Evolutionary conservation across 2,113 vertebrate genomes (phyloP), one percentile per base, ranked within the genome.

Genomic region (Leptobrachium leishanense): DNA sequence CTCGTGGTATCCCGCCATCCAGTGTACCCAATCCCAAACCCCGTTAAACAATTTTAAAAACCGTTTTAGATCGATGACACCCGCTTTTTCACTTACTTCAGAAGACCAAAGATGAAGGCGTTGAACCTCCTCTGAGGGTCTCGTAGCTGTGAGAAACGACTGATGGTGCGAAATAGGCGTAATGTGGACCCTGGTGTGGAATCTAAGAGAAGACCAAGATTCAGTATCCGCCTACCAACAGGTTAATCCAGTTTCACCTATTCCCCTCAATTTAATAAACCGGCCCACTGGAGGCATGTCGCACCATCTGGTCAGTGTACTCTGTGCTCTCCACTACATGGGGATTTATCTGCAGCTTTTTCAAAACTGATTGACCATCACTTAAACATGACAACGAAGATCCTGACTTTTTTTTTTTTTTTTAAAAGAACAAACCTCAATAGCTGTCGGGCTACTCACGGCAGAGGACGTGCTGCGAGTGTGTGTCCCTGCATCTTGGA

Each of bases 61-160:
- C 40, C 31, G 1, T 42, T 13, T 44, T 40, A 54, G 6, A 10
- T 9, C 1, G 15, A 2, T 65, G 4, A 46, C 43, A 87, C 39
- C 31, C n/a, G 1, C 9, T 40, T 50, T 3, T 7, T 4, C 43
- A 79, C 95, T 95, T 88, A 99, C 97, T 99, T 99, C 77, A 99
- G 85, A 43, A 99, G 94, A 75, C 97, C 96, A 0, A 98, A 89
- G 80, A 99, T 90, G 57, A 99, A 99, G 55, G 96, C 94, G 0
- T 98, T 96, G 86, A 99, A 98, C 71, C 94, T 91, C 83, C 97
- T 95, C 2, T 93, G 92, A 87, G 86, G 87, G 87, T 91, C 95
- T 81, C 82, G 88, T 31, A 99, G 94, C 0, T 95, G 95, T 0
- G 93, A 86, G 81, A 98, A 87, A 31, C 92, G 89, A 0, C 92